These are phyloP conservation scores for Neolamprologus cancellatus DNA, from an alignment of 2,113 vertebrate genomes.

Conservation along the genomic window DNA sequence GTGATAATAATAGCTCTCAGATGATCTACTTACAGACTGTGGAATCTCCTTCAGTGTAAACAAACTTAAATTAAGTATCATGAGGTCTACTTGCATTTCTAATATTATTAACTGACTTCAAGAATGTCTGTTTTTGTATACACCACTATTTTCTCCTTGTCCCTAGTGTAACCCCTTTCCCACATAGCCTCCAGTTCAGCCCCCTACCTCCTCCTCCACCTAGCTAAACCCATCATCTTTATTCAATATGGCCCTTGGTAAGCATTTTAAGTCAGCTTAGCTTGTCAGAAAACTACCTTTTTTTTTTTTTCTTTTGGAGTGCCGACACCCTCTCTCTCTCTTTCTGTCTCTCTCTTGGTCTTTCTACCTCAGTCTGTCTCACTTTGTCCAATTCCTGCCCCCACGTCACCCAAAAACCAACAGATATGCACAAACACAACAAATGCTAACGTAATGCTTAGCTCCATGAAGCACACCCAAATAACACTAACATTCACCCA, in stretches of 20 bases:
- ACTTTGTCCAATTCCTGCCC: background rate
- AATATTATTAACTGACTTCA: slow-evolving; percentile 10
- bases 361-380: background rate
- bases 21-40: background rate
- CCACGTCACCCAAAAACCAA: background rate
- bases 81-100: background rate
- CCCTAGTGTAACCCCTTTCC: slow-evolving; percentile 34
- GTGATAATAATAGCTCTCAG: background rate
- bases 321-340: background rate
- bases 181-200: slow-evolving; percentile 40
- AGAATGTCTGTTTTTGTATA: slow-evolving; percentile 26
- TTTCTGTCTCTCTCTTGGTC: background rate
- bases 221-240: slow-evolving; percentile 66
- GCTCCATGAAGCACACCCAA: background rate
- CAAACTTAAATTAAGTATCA: background rate
- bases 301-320: slow-evolving; percentile 38
- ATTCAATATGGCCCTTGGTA: slow-evolving; percentile 62
- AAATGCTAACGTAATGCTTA: background rate
- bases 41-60: background rate
- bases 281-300: slow-evolving; percentile 43
- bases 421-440: background rate
- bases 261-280: slow-evolving; percentile 60
- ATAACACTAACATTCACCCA: background rate
- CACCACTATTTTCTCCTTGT: slow-evolving; percentile 29
- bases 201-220: background rate